phyloP scores from a whole-genome alignment of 2,113 vertebrate species.

The Paramormyrops kingsleyae region DNA sequence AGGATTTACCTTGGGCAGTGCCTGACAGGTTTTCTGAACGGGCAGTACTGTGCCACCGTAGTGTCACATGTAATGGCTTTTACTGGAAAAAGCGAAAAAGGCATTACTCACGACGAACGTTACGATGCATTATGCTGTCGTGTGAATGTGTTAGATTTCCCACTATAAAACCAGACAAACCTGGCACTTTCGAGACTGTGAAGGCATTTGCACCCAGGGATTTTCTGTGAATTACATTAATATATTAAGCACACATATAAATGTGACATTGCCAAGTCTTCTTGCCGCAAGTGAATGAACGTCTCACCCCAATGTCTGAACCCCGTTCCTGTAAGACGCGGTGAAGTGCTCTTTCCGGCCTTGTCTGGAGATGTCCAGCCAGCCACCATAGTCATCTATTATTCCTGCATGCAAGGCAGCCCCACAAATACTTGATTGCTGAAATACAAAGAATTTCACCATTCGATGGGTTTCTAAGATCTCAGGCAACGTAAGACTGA shows the following conservation, averaged over 20 bases:
- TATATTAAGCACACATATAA: neutral
- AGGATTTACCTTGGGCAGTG: conserved; percentile 86
- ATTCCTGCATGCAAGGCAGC: conserved; percentile 85
- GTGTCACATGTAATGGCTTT: conserved; percentile 89
- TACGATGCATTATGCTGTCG: neutral
- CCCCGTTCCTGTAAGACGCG: conserved; percentile 83
- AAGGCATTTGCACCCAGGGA: conserved; percentile 92
- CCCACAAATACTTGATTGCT: conserved; percentile 97
- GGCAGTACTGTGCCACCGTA: conserved; percentile 81
- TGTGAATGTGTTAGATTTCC: neutral
- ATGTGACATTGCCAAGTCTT: neutral
- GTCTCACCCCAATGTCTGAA: conserved; percentile 83
- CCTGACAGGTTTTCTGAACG: conserved; percentile 82
- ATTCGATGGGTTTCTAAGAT: neutral
- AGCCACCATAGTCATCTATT: conserved; percentile 91
- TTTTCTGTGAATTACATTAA: conserved; percentile 67
- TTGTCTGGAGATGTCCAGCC: conserved; percentile 89
- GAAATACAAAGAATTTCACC: conserved; percentile 11
- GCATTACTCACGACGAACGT: neutral
- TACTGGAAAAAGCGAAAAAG: conserved; percentile 57
- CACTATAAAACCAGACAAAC: conserved; percentile 52
- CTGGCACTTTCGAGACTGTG: conserved; percentile 84
- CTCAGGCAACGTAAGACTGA: neutral
- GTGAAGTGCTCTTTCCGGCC: conserved; percentile 84
- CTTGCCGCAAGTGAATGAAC: neutral